These are phyloP conservation scores for Cremastinae sp. DNA, from an alignment of 2,888 invertebrate species.

Conservation along the genomic window DNA sequence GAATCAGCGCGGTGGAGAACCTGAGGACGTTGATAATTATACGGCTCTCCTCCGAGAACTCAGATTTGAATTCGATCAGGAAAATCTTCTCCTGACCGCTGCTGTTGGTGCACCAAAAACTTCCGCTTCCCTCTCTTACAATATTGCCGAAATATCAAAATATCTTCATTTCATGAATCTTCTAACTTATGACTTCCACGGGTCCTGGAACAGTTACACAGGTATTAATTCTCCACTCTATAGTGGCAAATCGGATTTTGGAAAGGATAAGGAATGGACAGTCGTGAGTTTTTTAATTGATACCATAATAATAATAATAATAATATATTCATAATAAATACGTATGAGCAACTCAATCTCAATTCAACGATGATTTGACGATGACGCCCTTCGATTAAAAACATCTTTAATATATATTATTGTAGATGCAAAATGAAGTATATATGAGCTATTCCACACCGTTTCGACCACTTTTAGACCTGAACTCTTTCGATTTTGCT, in stretches of 20 bases:
- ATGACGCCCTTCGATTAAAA: no score
- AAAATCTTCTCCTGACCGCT: conserved; percentile 76
- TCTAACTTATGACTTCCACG: conserved; percentile 89
- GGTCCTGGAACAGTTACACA: conserved; percentile 84
- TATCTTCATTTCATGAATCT: conserved; percentile 86
- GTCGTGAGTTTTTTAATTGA: conserved; percentile 77
- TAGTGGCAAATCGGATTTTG: conserved; percentile 71
- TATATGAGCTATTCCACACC: no score
- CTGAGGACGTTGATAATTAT: conserved; percentile 82
- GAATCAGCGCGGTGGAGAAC: conserved; percentile 81
- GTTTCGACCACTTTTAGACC: no score
- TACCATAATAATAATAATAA: neutral
- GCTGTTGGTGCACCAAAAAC: conserved; percentile 82
- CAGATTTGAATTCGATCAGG: conserved; percentile 81
- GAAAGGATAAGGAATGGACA: conserved; percentile 75
- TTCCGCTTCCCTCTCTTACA: conserved; percentile 83
- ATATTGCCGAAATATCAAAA: conserved; percentile 83
- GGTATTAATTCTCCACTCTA: conserved; percentile 87
- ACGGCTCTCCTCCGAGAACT: conserved; percentile 83
- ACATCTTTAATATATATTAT: no score
- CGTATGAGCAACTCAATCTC: no score
- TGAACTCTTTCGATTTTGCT: no score
- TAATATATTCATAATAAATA: neutral
- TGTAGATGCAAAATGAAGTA: no score
- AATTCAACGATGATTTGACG: no score